Conservation (phyloP, 2,888 invertebrate genomes). For the Phrixothrix hirtus region DNA sequence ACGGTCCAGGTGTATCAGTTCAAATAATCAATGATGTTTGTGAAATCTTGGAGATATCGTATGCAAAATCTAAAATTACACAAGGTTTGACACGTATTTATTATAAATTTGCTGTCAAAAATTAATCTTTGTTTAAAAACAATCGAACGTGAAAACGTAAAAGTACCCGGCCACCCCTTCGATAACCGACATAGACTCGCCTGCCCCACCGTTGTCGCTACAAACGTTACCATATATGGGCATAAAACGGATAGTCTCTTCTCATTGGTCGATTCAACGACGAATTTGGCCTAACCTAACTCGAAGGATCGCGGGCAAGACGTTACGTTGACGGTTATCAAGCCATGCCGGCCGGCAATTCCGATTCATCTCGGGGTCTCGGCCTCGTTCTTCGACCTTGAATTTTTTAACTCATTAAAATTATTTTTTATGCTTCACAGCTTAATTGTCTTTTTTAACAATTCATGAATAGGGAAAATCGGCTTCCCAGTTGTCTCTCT, state of each 20-base stretch:
- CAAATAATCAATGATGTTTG: constrained; percentile 43
- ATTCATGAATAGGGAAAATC: background rate
- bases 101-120: too few species aligned
- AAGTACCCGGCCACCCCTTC: constrained; percentile 44
- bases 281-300: constrained; percentile 53
- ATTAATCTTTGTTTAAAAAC: constrained; percentile 30
- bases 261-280: constrained; percentile 64
- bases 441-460: background rate
- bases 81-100: constrained; percentile 18
- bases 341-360: constrained; percentile 45
- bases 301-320: constrained; percentile 42
- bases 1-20: constrained; percentile 40
- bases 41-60: background rate
- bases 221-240: constrained; percentile 80
- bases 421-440: background rate
- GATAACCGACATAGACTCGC: constrained; percentile 21
- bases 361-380: constrained; percentile 42
- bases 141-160: constrained; percentile 17
- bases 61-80: background rate
- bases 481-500: too few species aligned
- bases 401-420: constrained; percentile 20
- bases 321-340: constrained; percentile 36
- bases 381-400: constrained; percentile 52
- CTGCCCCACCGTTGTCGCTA: constrained; percentile 57
- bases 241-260: constrained; percentile 69